Evolutionary conservation across 2,797 vertebrate species (phyloP).

Genomic region (Percopsis omiscomaycus): DNA sequence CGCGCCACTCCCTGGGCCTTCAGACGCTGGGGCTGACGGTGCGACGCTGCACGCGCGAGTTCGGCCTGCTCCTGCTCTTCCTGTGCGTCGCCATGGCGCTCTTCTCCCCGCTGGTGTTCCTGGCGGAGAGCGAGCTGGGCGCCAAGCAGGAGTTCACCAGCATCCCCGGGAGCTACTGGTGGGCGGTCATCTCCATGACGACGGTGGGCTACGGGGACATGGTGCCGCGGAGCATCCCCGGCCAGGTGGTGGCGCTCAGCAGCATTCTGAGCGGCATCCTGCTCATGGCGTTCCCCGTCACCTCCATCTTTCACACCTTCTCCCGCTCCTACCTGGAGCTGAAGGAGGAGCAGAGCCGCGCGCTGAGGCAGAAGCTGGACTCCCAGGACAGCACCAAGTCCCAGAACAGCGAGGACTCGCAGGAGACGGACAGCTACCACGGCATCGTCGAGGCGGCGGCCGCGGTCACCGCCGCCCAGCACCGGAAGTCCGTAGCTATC

Average conservation of each 20-base stretch:
- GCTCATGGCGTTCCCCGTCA: conserved; percentile 96
- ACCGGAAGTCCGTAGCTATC: conserved; percentile 67
- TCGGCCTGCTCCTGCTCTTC: conserved; percentile 91
- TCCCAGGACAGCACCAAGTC: conserved; percentile 80
- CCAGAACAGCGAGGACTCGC: conserved; percentile 72
- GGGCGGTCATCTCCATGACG: conserved; percentile 98
- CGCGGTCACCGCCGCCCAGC: conserved; percentile 26
- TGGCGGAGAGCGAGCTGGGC: conserved; percentile 93
- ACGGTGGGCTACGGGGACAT: conserved; percentile 97
- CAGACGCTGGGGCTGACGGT: conserved; percentile 92
- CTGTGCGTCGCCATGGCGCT: conserved; percentile 95
- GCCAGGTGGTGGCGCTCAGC: conserved; percentile 95
- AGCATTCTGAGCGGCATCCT: conserved; percentile 97
- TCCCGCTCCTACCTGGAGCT: conserved; percentile 94
- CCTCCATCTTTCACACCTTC: conserved; percentile 97
- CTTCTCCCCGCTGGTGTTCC: conserved; percentile 89
- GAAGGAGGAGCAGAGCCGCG: conserved; percentile 87
- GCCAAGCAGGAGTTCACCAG: conserved; percentile 96
- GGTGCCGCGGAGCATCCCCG: conserved; percentile 95
- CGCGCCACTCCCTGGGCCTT: conserved; percentile 89
- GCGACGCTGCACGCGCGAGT: conserved; percentile 89
- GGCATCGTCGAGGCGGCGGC: conserved; percentile 53
- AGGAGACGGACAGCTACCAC: conserved; percentile 65
- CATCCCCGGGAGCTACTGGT: conserved; percentile 95
- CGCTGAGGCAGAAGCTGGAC: conserved; percentile 76